A percentile compares a stretch with the other conserved stretches of the same genome.
phyloP scores from a whole-genome alignment of 2,888 invertebrate genomes.

The Steromphala cineraria region DNA sequence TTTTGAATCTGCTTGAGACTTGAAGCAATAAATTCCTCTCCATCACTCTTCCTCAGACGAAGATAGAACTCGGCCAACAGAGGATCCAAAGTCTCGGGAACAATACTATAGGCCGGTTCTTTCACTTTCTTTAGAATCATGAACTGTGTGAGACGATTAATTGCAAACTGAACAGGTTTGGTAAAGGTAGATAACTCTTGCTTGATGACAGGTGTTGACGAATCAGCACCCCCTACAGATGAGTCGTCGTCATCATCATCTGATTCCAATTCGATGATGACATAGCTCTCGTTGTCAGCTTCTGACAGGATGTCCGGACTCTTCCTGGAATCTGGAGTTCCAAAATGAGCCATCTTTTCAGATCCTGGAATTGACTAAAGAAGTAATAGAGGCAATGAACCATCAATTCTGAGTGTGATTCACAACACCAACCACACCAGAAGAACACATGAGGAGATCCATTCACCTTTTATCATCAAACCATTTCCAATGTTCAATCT shows the following conservation, averaged over 20 bases:
- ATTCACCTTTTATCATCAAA: too few species aligned
- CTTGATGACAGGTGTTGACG: not conserved
- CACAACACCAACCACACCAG: not conserved
- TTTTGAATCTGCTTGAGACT: conserved; percentile 9
- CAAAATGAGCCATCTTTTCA: not conserved
- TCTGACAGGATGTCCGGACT: not conserved
- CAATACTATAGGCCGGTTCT: not conserved
- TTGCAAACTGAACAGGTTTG: conserved; percentile 11
- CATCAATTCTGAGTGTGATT: not conserved
- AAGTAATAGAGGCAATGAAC: conserved; percentile 4
- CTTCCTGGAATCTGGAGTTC: not conserved
- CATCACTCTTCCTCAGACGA: not conserved
- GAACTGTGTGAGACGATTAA: conserved; percentile 16
- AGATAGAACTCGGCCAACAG: conserved; percentile 11
- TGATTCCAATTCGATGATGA: not conserved
- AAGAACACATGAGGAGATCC: too few species aligned
- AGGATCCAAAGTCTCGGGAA: conserved; percentile 3
- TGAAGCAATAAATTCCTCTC: not conserved
- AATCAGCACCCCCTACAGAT: not conserved
- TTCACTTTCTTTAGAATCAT: conserved; percentile 12
- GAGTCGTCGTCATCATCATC: conserved; percentile 4
- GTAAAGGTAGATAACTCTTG: conserved; percentile 4
- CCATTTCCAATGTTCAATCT: too few species aligned
- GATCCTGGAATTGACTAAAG: conserved; percentile 15
- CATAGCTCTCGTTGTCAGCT: conserved; percentile 10